Evolutionary conservation across 2,113 vertebrate species (phyloP).

Genomic region (Dromaius novaehollandiae): DNA sequence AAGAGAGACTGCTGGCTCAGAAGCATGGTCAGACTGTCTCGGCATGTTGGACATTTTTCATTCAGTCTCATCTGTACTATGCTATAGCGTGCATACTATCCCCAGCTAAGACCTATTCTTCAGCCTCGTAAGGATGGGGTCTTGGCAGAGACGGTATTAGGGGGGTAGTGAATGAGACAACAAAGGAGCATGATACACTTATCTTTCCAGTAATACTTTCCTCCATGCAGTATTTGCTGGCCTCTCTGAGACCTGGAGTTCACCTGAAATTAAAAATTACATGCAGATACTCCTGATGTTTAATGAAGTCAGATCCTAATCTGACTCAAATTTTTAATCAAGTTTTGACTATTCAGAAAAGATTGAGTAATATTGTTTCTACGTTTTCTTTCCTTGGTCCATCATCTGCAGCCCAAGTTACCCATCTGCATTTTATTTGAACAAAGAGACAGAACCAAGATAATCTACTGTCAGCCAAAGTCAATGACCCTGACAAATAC

Average conservation of each 20-base stretch:
- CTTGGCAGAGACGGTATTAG: neutral
- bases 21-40: neutral
- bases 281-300: neutral
- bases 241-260: neutral
- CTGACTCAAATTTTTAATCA: neutral
- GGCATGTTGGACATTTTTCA: neutral
- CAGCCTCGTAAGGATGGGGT: neutral
- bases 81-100: neutral
- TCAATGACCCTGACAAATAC: slow-evolving; percentile 30
- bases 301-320: neutral
- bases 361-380: neutral
- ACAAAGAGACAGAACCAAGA: neutral
- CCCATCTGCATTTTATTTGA: slow-evolving; percentile 13
- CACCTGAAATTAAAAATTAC: neutral
- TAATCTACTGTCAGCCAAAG: slow-evolving; percentile 13
- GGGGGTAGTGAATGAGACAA: neutral
- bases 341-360: neutral
- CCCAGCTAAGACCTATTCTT: neutral
- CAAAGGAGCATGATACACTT: neutral
- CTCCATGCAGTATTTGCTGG: neutral
- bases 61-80: neutral
- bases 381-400: neutral
- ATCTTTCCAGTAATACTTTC: neutral
- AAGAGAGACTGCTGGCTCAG: neutral
- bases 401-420: neutral